These are phyloP conservation scores for Emydoidea blandingii DNA, from an alignment of 2,797 vertebrate genomes.

Conservation along the genomic window DNA sequence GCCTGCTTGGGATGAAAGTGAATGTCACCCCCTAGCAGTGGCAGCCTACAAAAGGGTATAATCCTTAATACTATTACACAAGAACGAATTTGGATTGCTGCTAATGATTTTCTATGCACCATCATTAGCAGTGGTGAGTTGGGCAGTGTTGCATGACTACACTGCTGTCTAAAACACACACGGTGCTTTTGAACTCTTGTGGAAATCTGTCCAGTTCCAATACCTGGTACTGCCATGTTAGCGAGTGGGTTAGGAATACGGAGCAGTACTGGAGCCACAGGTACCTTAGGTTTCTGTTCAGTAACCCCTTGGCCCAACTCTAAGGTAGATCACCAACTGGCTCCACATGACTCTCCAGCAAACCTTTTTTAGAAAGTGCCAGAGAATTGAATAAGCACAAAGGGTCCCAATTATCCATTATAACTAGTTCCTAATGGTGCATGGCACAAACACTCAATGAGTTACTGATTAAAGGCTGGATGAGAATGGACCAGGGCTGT, in stretches of 20 bases:
- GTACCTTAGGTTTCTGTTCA: background rate
- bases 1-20: background rate
- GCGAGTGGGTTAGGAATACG: background rate
- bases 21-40: background rate
- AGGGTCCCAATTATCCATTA: too few species aligned
- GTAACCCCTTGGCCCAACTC: background rate
- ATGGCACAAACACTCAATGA: background rate
- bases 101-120: background rate
- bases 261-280: background rate
- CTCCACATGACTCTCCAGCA: background rate
- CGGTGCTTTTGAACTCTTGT: background rate
- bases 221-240: background rate
- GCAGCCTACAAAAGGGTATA: background rate
- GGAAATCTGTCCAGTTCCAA: background rate
- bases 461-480: background rate
- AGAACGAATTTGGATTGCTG: background rate
- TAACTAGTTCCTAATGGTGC: background rate
- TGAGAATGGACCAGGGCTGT: background rate
- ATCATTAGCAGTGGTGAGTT: background rate
- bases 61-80: background rate
- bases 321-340: background rate
- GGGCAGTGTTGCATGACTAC: background rate
- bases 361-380: background rate
- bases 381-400: background rate
- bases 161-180: background rate